Evolutionary conservation across 2,797 vertebrate genomes (phyloP).

Genomic region (Mormyrops boulengeri): DNA sequence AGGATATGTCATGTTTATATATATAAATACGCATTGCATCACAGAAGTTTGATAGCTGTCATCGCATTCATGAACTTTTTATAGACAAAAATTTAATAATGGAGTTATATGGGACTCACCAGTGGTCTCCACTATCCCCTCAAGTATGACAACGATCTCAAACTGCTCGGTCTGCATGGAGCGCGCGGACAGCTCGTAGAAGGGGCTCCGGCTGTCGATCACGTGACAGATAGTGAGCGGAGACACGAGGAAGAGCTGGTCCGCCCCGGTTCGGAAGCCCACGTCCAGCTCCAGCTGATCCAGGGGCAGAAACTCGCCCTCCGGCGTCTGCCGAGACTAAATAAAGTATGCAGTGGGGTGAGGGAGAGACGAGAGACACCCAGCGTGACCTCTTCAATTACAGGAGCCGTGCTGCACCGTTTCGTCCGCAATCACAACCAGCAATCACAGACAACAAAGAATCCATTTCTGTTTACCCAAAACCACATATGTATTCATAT

Average conservation of each 20-base stretch:
- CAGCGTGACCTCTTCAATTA: constrained; percentile 42
- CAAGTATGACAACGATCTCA: constrained; percentile 96
- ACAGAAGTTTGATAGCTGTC: not conserved
- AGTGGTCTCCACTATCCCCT: constrained; percentile 97
- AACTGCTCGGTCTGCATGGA: constrained; percentile 98
- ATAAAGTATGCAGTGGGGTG: constrained; percentile 45
- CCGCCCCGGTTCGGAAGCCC: constrained; percentile 95
- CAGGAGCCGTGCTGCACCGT: constrained; percentile 36
- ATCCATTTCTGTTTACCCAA: not conserved
- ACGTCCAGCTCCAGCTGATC: constrained; percentile 99
- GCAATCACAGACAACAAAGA: constrained; percentile 41
- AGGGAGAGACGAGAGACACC: constrained; percentile 33
- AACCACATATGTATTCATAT: not conserved
- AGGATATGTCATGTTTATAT: not conserved
- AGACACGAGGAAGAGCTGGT: constrained; percentile 98
- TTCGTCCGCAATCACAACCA: constrained; percentile 49
- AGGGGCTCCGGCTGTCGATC: constrained; percentile 97
- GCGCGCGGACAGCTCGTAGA: constrained; percentile 94
- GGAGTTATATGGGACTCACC: constrained; percentile 64
- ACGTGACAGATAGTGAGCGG: constrained; percentile 98
- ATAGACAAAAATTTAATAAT: not conserved
- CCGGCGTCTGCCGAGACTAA: constrained; percentile 96
- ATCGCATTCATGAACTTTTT: not conserved
- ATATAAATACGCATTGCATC: not conserved
- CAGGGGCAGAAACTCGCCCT: constrained; percentile 96